phyloP scores from a whole-genome alignment of 2,888 invertebrate genomes.

The Clepsis dumicolana region DNA sequence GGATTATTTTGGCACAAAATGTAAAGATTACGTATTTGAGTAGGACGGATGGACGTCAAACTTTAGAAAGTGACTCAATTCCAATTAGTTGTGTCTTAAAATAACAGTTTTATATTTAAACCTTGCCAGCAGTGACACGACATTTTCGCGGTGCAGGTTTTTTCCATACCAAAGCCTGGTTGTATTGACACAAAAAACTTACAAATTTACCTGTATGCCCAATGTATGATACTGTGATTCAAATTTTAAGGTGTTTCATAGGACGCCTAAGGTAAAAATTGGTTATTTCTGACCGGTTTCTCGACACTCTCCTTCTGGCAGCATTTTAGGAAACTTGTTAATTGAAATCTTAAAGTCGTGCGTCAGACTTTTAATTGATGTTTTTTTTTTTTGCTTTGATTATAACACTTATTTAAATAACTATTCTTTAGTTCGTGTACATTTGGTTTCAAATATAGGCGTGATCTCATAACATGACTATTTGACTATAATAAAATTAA shows the following conservation, averaged over 20 bases:
- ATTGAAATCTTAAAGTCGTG: no score
- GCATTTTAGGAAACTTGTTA: no score
- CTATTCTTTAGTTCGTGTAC: no score
- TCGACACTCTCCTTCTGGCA: no score
- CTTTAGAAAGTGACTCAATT: conserved; percentile 30
- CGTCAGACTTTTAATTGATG: no score
- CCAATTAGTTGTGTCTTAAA: conserved; percentile 18
- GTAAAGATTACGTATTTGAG: conserved; percentile 23
- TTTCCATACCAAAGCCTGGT: not conserved
- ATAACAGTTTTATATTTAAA: not conserved
- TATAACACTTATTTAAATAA: no score
- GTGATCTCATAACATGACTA: not conserved
- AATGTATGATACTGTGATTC: no score
- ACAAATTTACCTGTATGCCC: not conserved
- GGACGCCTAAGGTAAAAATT: no score
- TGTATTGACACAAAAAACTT: not conserved
- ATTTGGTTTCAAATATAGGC: not conserved
- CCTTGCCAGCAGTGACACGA: not conserved
- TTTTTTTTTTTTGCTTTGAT: no score
- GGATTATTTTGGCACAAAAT: conserved; percentile 11
- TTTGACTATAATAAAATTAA: conserved; percentile 25
- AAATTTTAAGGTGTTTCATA: no score
- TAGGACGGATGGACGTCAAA: conserved; percentile 37
- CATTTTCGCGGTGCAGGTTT: not conserved
- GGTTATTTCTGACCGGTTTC: no score